Conservation (phyloP, 2,797 vertebrate species). For the Molossus molossus region DNA sequence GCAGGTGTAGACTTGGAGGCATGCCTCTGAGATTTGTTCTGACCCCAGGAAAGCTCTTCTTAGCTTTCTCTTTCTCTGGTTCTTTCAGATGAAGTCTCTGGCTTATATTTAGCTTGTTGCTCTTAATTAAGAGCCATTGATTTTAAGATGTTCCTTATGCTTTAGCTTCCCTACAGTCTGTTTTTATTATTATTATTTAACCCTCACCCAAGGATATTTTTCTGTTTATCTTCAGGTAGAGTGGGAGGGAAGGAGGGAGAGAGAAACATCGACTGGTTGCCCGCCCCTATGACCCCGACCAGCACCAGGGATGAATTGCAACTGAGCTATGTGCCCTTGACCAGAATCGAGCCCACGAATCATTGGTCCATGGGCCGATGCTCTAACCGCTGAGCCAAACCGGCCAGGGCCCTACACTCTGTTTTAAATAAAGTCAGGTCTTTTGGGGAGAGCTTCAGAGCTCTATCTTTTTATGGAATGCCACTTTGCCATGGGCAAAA, state of each 20-base stretch:
- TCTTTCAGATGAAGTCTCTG: not conserved
- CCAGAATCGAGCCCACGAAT: no score
- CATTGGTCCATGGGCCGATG: no score
- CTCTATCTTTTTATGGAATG: not conserved
- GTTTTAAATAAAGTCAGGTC: conserved; percentile 16
- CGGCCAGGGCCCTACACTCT: not conserved
- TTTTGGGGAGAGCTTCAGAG: not conserved
- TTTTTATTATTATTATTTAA: not conserved
- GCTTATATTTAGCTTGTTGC: not conserved
- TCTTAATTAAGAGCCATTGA: not conserved
- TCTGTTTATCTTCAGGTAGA: no score
- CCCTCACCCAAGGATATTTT: no score
- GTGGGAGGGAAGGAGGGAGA: no score
- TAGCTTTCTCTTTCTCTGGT: not conserved
- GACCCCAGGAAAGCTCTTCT: not conserved
- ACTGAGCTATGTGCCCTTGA: no score
- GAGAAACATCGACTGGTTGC: no score
- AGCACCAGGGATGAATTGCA: no score
- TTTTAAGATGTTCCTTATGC: not conserved
- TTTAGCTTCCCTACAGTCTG: not conserved
- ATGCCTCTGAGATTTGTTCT: not conserved
- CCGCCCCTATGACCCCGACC: no score
- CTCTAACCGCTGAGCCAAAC: no score
- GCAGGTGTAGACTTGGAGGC: not conserved
- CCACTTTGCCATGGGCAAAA: not conserved